Percentiles rank a stretch among this genome's conserved stretches.
Evolutionary conservation across 64 coral and sea anemone species (phyloP).

Genomic region (Porites lutea): DNA sequence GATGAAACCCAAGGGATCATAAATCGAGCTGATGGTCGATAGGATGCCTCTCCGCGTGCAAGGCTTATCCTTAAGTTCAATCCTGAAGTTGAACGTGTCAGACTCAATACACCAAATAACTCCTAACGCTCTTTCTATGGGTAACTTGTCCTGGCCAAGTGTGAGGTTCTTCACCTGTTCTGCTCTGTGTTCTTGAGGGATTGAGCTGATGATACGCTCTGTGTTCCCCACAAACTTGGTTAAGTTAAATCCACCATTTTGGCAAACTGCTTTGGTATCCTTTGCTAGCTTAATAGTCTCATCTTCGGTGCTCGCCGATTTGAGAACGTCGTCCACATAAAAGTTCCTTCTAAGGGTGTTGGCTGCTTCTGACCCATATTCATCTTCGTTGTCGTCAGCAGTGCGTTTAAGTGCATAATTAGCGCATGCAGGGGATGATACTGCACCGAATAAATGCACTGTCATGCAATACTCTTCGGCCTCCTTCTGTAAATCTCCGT

Average conservation of each 20-base stretch:
- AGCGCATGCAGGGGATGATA: too few relatives aligned
- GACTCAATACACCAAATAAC: constrained; percentile 28
- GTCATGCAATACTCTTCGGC: background rate
- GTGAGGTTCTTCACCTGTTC: constrained; percentile 35
- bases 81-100: constrained; percentile 47
- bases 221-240: constrained; percentile 67
- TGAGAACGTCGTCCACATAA: background rate
- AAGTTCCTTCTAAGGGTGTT: constrained; percentile 8
- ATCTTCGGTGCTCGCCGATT: background rate
- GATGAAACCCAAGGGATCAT: constrained; percentile 41
- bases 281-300: constrained; percentile 30
- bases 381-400: too few relatives aligned
- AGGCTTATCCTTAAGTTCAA: constrained; percentile 25
- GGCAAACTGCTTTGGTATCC: constrained; percentile 7
- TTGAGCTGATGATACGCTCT: constrained; percentile 15
- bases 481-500: background rate
- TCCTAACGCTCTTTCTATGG: constrained; percentile 36
- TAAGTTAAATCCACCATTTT: constrained; percentile 44
- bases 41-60: constrained; percentile 40
- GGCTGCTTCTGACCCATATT: background rate
- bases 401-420: too few relatives aligned
- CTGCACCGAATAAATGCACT: background rate
- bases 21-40: constrained; percentile 33
- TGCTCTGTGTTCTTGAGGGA: constrained; percentile 48
- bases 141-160: constrained; percentile 48